These are phyloP conservation scores for Zonotrichia leucophrys DNA, from an alignment of 2,113 vertebrate species.

Conservation along the genomic window DNA sequence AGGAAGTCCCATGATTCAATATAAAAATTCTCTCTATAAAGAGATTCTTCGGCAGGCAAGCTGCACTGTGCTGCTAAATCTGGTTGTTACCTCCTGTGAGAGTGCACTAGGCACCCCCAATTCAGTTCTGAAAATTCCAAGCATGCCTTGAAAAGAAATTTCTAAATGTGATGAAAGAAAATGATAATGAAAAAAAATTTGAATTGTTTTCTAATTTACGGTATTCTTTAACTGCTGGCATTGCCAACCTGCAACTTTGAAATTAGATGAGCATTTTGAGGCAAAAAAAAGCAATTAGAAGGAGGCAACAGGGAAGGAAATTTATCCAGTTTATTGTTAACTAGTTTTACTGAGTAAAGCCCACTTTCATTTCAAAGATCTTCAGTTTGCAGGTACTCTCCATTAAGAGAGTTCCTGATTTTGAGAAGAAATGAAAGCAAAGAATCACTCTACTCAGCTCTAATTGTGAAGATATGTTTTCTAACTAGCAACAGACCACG, in stretches of 20 bases:
- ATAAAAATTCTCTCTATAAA: conserved; percentile 62
- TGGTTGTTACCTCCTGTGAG: conserved; percentile 57
- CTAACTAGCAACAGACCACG: not conserved
- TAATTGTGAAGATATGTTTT: not conserved
- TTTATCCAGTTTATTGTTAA: not conserved
- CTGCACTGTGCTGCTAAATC: conserved; percentile 50
- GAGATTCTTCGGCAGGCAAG: conserved; percentile 49
- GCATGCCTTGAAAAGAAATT: conserved; percentile 42
- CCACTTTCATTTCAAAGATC: not conserved
- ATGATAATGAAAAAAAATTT: not conserved
- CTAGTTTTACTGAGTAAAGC: not conserved
- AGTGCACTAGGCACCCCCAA: not conserved
- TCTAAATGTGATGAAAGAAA: conserved; percentile 32
- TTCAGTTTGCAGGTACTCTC: not conserved
- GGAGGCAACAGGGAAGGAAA: not conserved
- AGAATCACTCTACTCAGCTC: not conserved
- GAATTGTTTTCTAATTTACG: not conserved
- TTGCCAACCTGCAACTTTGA: not conserved
- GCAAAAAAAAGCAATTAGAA: not conserved
- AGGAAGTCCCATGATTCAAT: conserved; percentile 36
- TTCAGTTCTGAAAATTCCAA: conserved; percentile 39
- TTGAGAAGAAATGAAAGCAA: not conserved
- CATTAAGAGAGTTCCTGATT: not conserved
- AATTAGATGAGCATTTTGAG: not conserved
- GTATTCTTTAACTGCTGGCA: conserved; percentile 2